phyloP scores from a whole-genome alignment of 1,140 invertebrate species.

The Aphidius gifuensis region DNA sequence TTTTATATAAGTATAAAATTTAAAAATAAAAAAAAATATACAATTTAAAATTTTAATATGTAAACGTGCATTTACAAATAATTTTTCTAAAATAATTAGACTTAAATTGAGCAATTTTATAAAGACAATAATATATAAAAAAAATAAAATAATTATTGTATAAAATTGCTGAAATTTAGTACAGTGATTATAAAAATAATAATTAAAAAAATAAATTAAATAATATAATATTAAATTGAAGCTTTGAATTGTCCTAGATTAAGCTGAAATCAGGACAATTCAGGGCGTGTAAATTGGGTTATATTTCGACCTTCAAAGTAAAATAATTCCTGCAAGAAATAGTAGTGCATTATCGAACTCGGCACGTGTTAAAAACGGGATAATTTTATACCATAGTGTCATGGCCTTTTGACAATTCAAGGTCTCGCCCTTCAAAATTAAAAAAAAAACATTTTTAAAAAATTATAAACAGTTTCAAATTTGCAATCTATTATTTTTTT shows the following conservation, averaged over 20 bases:
- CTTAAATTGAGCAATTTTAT: too few species aligned
- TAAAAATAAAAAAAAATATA: not conserved
- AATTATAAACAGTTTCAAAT: conserved; percentile 10
- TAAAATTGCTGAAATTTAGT: too few species aligned
- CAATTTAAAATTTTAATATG: not conserved
- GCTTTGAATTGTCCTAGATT: too few species aligned
- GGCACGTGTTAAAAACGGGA: conserved; percentile 21
- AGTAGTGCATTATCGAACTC: conserved; percentile 44
- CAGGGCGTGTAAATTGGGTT: conserved; percentile 29
- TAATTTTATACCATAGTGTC: conserved; percentile 31
- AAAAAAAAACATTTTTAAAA: too few species aligned
- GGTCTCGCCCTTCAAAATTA: too few species aligned
- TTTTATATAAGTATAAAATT: conserved; percentile 4
- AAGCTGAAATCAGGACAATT: conserved; percentile 9
- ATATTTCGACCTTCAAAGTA: conserved; percentile 32
- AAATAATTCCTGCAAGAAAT: conserved; percentile 27
- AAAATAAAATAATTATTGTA: too few species aligned
- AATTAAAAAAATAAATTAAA: not conserved
- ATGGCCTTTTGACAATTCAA: conserved; percentile 25
- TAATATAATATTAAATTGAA: not conserved
- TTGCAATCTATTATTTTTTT: too few species aligned
- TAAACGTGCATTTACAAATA: too few species aligned
- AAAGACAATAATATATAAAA: too few species aligned
- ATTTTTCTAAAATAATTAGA: too few species aligned
- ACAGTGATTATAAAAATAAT: too few species aligned